These are phyloP conservation scores for Alviniconcha strummeri DNA, from an alignment of 2,888 invertebrate species.

Conservation along the genomic window DNA sequence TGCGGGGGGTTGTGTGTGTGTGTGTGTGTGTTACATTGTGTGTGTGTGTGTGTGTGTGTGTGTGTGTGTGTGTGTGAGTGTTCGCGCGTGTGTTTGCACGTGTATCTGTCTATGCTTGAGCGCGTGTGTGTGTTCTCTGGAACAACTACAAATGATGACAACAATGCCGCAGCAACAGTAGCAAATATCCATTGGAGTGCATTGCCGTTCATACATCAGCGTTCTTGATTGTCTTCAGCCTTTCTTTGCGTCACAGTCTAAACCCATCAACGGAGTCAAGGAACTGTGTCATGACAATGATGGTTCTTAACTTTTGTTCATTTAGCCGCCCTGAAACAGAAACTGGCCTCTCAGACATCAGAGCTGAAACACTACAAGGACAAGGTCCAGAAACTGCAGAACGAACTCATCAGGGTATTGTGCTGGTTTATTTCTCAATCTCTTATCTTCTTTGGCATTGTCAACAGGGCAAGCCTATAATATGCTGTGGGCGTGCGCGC, in stretches of 20 bases:
- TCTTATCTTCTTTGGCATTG: not conserved
- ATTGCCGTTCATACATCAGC: too few species aligned
- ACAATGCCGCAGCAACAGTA: too few species aligned
- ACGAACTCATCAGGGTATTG: conserved; percentile 67
- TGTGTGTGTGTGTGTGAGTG: not conserved
- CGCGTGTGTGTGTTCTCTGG: not conserved
- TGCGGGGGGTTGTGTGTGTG: conserved; percentile 11
- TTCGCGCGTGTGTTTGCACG: not conserved
- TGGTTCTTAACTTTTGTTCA: not conserved
- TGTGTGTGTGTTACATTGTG: not conserved
- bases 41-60: conserved; percentile 5
- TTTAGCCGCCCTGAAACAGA: conserved; percentile 68
- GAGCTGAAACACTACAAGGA: conserved; percentile 67
- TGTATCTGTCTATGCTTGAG: not conserved
- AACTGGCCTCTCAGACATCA: conserved; percentile 59
- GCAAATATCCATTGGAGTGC: too few species aligned
- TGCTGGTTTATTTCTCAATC: not conserved
- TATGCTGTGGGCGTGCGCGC: not conserved
- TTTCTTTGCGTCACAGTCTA: too few species aligned
- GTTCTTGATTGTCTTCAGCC: too few species aligned
- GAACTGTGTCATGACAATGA: not conserved
- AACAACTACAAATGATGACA: too few species aligned
- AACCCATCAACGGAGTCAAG: too few species aligned
- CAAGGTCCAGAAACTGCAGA: conserved; percentile 67
- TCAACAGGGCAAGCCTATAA: not conserved